Conservation (phyloP, 2,113 vertebrate genomes). For the Jacana jacana region DNA sequence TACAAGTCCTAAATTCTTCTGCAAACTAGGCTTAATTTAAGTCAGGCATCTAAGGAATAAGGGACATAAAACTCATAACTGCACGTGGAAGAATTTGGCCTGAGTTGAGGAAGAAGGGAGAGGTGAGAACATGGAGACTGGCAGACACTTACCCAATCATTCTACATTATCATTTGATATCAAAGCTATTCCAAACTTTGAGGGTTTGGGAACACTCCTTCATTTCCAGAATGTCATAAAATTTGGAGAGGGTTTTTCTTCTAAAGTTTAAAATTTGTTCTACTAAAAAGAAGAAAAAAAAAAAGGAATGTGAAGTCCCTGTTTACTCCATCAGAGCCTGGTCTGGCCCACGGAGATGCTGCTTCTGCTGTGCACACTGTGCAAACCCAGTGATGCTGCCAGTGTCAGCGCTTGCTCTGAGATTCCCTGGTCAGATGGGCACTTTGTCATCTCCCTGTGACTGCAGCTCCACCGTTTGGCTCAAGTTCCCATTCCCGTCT, state of each 20-base stretch:
- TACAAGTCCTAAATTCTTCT: neutral
- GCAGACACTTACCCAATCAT: neutral
- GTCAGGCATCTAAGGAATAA: neutral
- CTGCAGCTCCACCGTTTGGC: neutral
- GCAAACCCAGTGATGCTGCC: neutral
- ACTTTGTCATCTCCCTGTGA: neutral
- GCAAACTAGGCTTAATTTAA: neutral
- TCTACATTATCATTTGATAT: neutral
- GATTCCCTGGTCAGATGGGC: neutral
- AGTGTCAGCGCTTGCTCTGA: neutral
- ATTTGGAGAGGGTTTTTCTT: neutral
- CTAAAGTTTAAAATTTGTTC: neutral
- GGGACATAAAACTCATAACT: neutral
- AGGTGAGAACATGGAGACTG: neutral
- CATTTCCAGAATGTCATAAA: neutral
- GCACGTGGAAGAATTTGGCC: neutral
- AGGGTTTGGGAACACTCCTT: neutral
- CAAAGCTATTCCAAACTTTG: neutral
- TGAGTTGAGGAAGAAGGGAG: neutral
- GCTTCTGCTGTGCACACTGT: accelerated
- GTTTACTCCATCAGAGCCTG: neutral
- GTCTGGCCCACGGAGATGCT: neutral
- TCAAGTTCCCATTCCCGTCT: neutral
- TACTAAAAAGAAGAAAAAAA: neutral
- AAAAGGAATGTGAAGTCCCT: neutral